Evolutionary conservation across 2,888 invertebrate genomes (phyloP).

Genomic region (Phyto melanocephala): DNA sequence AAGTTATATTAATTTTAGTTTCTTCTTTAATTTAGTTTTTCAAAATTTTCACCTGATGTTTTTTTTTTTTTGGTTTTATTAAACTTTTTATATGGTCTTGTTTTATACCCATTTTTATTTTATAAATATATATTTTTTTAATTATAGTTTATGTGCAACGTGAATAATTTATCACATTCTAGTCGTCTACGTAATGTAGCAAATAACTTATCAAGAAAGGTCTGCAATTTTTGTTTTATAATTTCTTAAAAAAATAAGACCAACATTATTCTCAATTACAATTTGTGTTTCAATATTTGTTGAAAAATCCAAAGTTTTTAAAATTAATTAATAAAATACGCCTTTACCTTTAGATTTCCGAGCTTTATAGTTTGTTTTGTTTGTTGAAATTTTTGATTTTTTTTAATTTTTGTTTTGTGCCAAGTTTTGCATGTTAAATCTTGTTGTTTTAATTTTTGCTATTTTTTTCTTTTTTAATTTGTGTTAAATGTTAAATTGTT

Average conservation of each 20-base stretch:
- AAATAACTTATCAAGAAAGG: constrained; percentile 84
- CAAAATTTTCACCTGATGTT: not conserved
- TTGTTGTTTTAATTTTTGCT: not conserved
- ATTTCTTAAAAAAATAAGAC: constrained; percentile 39
- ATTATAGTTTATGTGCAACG: constrained; percentile 72
- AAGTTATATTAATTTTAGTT: constrained; percentile 34
- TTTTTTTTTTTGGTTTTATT: not conserved
- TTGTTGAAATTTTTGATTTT: not conserved
- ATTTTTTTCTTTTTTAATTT: not conserved
- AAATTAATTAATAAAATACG: not conserved
- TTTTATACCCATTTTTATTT: constrained; percentile 34
- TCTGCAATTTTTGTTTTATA: constrained; percentile 72
- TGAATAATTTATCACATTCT: constrained; percentile 80
- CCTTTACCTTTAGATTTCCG: not conserved
- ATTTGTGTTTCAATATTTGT: constrained; percentile 12
- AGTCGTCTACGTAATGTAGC: constrained; percentile 84
- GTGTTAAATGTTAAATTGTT: not conserved
- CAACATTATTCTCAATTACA: constrained; percentile 26
- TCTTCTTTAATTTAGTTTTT: too few relatives aligned
- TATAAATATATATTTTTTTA: constrained; percentile 31
- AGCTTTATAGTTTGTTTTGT: not conserved
- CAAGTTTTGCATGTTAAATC: not conserved
- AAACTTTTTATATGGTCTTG: constrained; percentile 14
- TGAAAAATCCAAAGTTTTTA: not conserved
- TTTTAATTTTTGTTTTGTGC: not conserved